Base-by-base conservation (phyloP, 2,113 vertebrate species). In the Gavia stellata region DNA sequence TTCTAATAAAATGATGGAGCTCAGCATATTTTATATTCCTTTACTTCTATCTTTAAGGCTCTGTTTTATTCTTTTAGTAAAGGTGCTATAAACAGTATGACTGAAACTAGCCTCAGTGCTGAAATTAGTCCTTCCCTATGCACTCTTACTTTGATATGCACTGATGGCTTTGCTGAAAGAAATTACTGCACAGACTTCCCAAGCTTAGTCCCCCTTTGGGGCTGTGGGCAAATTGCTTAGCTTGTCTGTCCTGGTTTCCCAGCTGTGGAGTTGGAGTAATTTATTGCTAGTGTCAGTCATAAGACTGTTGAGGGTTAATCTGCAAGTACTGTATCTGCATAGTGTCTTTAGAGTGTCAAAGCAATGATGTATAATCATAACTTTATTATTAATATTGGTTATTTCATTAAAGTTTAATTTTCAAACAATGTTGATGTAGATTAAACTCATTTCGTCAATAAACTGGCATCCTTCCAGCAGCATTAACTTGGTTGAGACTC, bases 121-220 rank as follows among this genome's bases (percentile, higher is more conserved):
- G 93, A 95, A 91, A 72, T 66, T 25, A 44, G 74, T 72, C 31
- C 10, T 79, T 74, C 34, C 42, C 49, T 65, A 2, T 90, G 78
- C 87, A 91, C 83, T 80, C 31, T 83, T 70, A 72, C 73, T 92
- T 71, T 81, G 91, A 85, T 68, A 88, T 26, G 78, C 83, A 71
- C 78, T 65, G 81, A 73, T 94, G 92, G 67, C 55, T 96, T 90
- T 95, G 78, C 81, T 95, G 95, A 92, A 94, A 96, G 81, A 92
- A 89, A 95, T 85, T 88, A 79, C 53, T 0, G 0, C 34, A 50
- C 67, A 85, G 89, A 59, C 81, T 95, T 96, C 66, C 71, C 70
- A 94, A 70, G 90, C 93, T 83, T 91, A 89, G 84, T 89, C 50
- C 84, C 53, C 58, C 74, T 97, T 91, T 80, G 86, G 91, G 86